Conservation (phyloP, 2,888 invertebrate genomes). For the Margaritifera margaritifera region DNA sequence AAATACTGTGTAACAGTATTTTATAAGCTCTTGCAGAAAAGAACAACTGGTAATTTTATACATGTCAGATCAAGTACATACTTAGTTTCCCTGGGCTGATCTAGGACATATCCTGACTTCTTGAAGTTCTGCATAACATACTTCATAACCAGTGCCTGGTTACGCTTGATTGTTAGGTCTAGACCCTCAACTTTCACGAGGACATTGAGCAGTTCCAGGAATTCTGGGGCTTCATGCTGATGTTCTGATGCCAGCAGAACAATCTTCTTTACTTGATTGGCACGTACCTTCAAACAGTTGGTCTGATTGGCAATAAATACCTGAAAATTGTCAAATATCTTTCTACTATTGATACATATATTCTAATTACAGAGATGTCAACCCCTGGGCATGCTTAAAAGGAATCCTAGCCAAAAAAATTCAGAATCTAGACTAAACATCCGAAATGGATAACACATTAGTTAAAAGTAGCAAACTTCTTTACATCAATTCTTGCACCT, state of each 20-base stretch:
- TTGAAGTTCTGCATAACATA: conserved; percentile 72
- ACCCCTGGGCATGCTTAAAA: too few species aligned
- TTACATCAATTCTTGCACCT: too few species aligned
- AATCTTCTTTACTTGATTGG: conserved; percentile 68
- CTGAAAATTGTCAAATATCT: conserved; percentile 33
- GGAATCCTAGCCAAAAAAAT: too few species aligned
- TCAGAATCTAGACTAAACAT: too few species aligned
- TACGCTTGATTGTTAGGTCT: conserved; percentile 70
- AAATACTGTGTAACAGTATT: too few species aligned
- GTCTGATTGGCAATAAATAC: conserved; percentile 70
- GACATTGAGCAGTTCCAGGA: conserved; percentile 65
- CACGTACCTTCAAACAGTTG: conserved; percentile 69
- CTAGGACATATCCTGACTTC: conserved; percentile 67
- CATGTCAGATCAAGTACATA: conserved; percentile 6
- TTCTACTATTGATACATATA: too few species aligned
- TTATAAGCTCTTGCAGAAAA: background rate
- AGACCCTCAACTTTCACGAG: conserved; percentile 70
- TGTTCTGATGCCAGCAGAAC: conserved; percentile 65
- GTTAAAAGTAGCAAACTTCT: too few species aligned
- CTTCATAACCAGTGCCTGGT: conserved; percentile 72
- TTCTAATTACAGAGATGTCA: too few species aligned
- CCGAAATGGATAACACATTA: too few species aligned
- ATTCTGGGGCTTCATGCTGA: conserved; percentile 67
- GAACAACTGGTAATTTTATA: background rate
- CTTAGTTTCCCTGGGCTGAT: conserved; percentile 63